phyloP scores from a whole-genome alignment of 92 coral and sea anemone genomes.

The Actinernus sp. region DNA sequence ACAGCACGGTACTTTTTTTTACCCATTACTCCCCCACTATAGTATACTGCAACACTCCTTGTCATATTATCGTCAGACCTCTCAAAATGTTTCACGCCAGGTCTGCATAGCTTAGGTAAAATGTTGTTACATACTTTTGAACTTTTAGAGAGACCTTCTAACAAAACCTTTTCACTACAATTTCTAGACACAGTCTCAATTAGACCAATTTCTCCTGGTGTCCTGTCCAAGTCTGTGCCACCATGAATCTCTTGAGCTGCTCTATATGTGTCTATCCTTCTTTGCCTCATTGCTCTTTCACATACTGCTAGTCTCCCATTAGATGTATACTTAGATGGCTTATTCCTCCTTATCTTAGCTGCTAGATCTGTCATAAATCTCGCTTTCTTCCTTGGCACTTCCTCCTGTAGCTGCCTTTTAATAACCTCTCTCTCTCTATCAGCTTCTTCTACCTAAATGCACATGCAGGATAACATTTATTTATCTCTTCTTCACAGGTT shows the following conservation, averaged over 20 bases:
- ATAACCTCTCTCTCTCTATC: too few species aligned
- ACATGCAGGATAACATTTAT: too few species aligned
- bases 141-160: not conserved
- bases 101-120: slow-evolving; percentile 7
- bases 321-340: too few species aligned
- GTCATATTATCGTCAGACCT: slow-evolving; percentile 40
- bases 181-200: slow-evolving; percentile 10
- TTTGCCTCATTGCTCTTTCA: slow-evolving; percentile 6
- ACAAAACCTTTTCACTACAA: not conserved
- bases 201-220: slow-evolving; percentile 21
- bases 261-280: slow-evolving; percentile 16
- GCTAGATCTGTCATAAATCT: too few species aligned
- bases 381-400: too few species aligned
- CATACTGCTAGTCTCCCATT: too few species aligned
- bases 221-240: not conserved
- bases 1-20: slow-evolving; percentile 61
- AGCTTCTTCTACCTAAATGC: too few species aligned
- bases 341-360: too few species aligned
- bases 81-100: slow-evolving; percentile 11
- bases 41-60: slow-evolving; percentile 55
- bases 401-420: too few species aligned
- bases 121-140: not conserved
- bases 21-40: slow-evolving; percentile 73
- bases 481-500: too few species aligned
- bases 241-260: slow-evolving; percentile 31